Evolutionary conservation across 2,888 invertebrate species (phyloP).

Genomic region (Nomada lathburiana): DNA sequence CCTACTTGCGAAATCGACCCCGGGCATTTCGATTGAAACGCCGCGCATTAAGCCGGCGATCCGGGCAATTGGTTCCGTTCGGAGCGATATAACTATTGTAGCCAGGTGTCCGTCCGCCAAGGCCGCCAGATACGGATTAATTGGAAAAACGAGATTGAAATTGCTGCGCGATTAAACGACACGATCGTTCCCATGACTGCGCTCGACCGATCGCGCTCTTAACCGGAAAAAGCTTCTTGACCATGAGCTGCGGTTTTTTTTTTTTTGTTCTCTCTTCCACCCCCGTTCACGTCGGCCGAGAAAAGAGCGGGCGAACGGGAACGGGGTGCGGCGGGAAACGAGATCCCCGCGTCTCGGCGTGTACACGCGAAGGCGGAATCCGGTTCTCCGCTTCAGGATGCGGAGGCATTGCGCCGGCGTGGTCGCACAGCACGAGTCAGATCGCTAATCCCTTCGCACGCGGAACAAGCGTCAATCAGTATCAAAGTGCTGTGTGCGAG

Average conservation of each 20-base stretch:
- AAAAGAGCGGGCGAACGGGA: neutral
- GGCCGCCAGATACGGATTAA: slow-evolving; percentile 26
- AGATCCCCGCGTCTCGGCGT: slow-evolving; percentile 12
- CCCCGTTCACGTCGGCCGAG: no score
- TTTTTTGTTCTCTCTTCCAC: no score
- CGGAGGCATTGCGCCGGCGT: slow-evolving; percentile 23
- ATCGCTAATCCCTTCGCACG: slow-evolving; percentile 72
- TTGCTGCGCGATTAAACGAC: slow-evolving; percentile 31
- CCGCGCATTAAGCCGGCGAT: no score
- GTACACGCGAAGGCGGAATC: neutral
- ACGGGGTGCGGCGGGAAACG: neutral
- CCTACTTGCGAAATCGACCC: no score
- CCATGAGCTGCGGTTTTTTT: neutral
- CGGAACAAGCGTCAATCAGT: slow-evolving; percentile 82
- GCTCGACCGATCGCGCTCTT: neutral
- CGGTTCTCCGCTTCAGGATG: slow-evolving; percentile 10
- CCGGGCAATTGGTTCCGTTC: no score
- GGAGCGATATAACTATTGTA: no score
- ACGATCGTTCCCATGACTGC: slow-evolving; percentile 14
- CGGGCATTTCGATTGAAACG: no score
- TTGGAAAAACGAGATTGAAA: slow-evolving; percentile 36
- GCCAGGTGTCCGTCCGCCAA: neutral
- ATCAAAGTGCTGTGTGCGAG: slow-evolving; percentile 64
- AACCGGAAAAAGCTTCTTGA: neutral
- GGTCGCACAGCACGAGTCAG: slow-evolving; percentile 39